Conservation (phyloP, 2,888 invertebrate genomes). For the Kuschelorhynchus macadamiae region DNA sequence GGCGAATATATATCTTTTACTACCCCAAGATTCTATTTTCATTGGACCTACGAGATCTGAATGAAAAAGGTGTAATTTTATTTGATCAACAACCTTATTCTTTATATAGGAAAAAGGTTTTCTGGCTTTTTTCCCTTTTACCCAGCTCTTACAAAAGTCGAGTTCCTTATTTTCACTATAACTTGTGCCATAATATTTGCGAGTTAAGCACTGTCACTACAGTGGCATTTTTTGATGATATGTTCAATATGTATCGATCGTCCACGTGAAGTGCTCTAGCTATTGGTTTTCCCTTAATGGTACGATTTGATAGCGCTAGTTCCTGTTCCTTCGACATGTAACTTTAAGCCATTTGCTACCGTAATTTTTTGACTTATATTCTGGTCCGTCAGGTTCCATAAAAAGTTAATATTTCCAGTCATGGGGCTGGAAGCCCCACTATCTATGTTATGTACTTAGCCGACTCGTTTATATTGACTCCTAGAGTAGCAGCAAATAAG, state of each 20-base stretch:
- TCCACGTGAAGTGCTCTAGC: slow-evolving; percentile 31
- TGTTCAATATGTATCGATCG: slow-evolving; percentile 24
- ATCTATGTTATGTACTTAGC: slow-evolving; percentile 19
- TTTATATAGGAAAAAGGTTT: slow-evolving; percentile 58
- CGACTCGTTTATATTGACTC: neutral
- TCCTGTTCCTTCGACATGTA: slow-evolving; percentile 15
- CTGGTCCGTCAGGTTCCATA: slow-evolving; percentile 17
- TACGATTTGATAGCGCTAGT: slow-evolving; percentile 5
- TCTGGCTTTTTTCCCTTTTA: too few relatives aligned
- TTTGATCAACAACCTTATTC: slow-evolving; percentile 57
- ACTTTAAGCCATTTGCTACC: slow-evolving; percentile 28
- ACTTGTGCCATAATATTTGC: slow-evolving; percentile 44
- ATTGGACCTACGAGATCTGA: slow-evolving; percentile 44
- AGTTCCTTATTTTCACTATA: too few relatives aligned
- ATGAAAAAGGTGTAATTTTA: slow-evolving; percentile 46
- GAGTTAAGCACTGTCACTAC: slow-evolving; percentile 29
- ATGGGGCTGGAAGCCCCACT: neutral
- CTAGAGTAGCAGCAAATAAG: slow-evolving; percentile 31
- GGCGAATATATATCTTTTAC: slow-evolving; percentile 32
- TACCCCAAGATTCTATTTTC: slow-evolving; percentile 42
- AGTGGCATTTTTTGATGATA: slow-evolving; percentile 18
- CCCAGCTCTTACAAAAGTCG: too few relatives aligned
- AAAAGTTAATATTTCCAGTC: slow-evolving; percentile 27
- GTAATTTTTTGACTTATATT: slow-evolving; percentile 24
- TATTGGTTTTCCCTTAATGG: slow-evolving; percentile 20